phyloP scores from a whole-genome alignment of 2,888 invertebrate genomes.

The Calliscelio sp. region DNA sequence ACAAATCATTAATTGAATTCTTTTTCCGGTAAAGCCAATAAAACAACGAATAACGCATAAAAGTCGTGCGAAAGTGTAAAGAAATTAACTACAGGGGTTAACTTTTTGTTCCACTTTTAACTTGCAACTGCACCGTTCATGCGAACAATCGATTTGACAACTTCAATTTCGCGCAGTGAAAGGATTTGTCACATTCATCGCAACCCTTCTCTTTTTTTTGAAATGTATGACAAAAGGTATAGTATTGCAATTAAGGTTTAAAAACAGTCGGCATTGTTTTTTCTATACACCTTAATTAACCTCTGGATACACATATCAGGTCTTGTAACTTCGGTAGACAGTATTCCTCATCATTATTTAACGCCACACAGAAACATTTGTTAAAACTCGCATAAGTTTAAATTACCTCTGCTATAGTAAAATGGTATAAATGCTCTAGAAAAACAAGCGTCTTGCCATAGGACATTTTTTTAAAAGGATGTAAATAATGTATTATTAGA shows the following conservation, averaged over 20 bases:
- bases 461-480: no score
- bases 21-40: not conserved
- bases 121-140: not conserved
- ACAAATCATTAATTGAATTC: constrained; percentile 31
- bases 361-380: no score
- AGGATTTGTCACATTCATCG: constrained; percentile 13
- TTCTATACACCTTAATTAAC: no score
- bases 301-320: no score
- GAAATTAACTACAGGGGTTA: constrained; percentile 2
- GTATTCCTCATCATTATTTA: no score
- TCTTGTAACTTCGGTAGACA: no score
- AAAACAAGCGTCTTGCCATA: no score
- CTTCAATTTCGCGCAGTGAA: not conserved
- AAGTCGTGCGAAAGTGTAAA: not conserved
- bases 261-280: constrained; percentile 37
- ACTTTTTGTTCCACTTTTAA: constrained; percentile 8
- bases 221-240: constrained; percentile 13
- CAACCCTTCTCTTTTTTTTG: not conserved
- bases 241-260: constrained; percentile 26
- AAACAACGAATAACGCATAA: not conserved
- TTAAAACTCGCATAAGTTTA: no score
- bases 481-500: no score
- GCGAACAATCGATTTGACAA: not conserved
- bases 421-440: no score
- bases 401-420: no score